Base-by-base conservation (phyloP, 2,113 vertebrate genomes). In the Caranx melampygus region DNA sequence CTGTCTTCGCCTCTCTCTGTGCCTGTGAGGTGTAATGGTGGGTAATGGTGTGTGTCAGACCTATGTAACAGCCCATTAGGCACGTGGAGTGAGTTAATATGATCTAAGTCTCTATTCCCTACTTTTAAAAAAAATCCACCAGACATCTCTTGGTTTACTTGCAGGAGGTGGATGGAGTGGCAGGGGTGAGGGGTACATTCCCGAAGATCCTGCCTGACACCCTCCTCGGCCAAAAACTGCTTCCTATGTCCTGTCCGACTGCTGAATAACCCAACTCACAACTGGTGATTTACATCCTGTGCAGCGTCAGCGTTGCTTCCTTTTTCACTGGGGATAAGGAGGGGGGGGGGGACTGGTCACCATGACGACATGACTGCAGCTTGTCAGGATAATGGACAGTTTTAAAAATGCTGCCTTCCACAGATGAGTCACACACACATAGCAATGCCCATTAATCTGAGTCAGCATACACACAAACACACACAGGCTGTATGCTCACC, bases 41-140 rank as follows among this genome's bases (percentile, higher is more conserved):
- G 95, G 94, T 97, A 97, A 97, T 96, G 96, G 95, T 91, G 97
- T 97, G 96, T 97, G 96, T 95, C 96, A 95, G 95, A 95, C 93
- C 95, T 92, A 59, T 92, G 95, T 92, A 95, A 96, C 96, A 96
- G 95, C 95, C 95, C 96, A 97, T 98, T 98, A 97, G 95, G 94
- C 95, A 95, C 68, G 92, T 85, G 85, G 95, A 95, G 93, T 91
- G 93, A 95, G 95, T 96, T 96, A 95, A 95, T 96, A 95, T 94
- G 94, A 96, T 96, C 94, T 91, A 95, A 96, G 92, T 96, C 94
- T 95, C 72, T 96, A 81, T 96, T 94, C 81, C 61, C 40, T 6
- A 93, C 90, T 93, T 87, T 92, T 92, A 10, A 47, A 93, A 86
- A 83, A 93, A 92, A 88, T 91, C 93, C 93, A 93, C 89, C 61